Evolutionary conservation across 2,797 vertebrate genomes (phyloP).

Genomic region (Jordanella pulchra): DNA sequence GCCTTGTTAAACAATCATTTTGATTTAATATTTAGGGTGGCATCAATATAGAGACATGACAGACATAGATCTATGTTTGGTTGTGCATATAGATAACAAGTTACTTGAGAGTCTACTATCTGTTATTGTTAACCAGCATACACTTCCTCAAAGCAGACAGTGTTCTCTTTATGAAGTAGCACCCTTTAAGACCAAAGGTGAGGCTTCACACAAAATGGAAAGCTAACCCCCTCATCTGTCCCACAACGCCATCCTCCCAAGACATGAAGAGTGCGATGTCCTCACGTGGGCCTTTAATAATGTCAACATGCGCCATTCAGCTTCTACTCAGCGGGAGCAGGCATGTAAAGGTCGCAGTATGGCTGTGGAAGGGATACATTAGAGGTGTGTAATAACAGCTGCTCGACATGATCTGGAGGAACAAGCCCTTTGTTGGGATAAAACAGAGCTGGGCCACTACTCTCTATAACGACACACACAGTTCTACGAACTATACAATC

Average conservation of each 20-base stretch:
- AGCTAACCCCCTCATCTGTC: background rate
- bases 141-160: conserved; percentile 17
- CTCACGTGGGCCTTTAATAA: conserved; percentile 59
- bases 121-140: conserved; percentile 22
- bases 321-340: conserved; percentile 34
- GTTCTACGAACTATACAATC: background rate
- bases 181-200: conserved; percentile 33
- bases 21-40: conserved; percentile 61
- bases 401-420: conserved; percentile 38
- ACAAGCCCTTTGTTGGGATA: conserved; percentile 12
- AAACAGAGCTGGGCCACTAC: background rate
- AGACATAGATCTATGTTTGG: background rate
- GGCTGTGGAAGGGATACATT: conserved; percentile 44
- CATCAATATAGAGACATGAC: conserved; percentile 40
- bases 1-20: conserved; percentile 61
- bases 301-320: conserved; percentile 66
- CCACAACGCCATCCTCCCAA: conserved; percentile 8
- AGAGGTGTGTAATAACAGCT: conserved; percentile 39
- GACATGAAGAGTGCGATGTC: conserved; percentile 56
- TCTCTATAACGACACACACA: too few species aligned
- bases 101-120: conserved; percentile 38
- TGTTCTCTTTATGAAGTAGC: conserved; percentile 39
- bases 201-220: conserved; percentile 9
- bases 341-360: conserved; percentile 43
- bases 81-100: conserved; percentile 17